Conservation (phyloP, 2,113 vertebrate species). For the Diphyllodes magnificus region DNA sequence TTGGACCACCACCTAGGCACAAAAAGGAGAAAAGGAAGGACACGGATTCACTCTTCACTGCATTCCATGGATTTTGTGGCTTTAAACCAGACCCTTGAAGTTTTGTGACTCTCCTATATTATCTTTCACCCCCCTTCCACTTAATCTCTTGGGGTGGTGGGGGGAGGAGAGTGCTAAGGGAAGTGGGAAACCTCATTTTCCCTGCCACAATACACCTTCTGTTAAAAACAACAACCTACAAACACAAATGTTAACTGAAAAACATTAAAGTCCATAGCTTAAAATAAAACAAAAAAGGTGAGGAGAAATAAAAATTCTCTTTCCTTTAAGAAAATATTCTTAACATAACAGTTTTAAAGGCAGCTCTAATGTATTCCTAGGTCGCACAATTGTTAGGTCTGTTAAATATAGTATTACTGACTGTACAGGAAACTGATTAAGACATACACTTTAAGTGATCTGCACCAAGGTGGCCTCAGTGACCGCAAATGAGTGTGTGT, state of each 20-base stretch:
- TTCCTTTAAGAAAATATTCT: not conserved
- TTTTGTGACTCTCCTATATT: conserved; percentile 59
- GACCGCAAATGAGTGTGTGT: conserved; percentile 81
- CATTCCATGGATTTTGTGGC: conserved; percentile 56
- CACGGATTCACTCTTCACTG: conserved; percentile 36
- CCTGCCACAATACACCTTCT: conserved; percentile 10
- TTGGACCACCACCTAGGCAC: conserved; percentile 62
- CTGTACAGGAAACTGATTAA: conserved; percentile 82
- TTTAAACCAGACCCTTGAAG: conserved; percentile 68
- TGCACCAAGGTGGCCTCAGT: conserved; percentile 81
- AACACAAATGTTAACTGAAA: conserved; percentile 13
- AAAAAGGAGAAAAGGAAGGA: conserved; percentile 44
- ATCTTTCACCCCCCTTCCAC: conserved; percentile 20
- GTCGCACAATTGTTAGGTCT: conserved; percentile 70
- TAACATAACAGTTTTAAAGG: conserved; percentile 51
- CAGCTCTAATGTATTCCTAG: conserved; percentile 60
- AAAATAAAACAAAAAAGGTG: not conserved
- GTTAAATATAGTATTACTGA: conserved; percentile 77
- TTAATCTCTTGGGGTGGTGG: not conserved
- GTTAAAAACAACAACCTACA: conserved; percentile 27
- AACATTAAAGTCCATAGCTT: not conserved
- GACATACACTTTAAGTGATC: conserved; percentile 82
- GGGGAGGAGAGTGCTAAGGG: not conserved
- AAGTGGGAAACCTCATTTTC: conserved; percentile 57
- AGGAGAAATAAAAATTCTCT: not conserved